Percentiles rank a stretch among this genome's conserved stretches.
phyloP scores from a whole-genome alignment of 2,797 vertebrate species.

The Oreochromis mossambicus region DNA sequence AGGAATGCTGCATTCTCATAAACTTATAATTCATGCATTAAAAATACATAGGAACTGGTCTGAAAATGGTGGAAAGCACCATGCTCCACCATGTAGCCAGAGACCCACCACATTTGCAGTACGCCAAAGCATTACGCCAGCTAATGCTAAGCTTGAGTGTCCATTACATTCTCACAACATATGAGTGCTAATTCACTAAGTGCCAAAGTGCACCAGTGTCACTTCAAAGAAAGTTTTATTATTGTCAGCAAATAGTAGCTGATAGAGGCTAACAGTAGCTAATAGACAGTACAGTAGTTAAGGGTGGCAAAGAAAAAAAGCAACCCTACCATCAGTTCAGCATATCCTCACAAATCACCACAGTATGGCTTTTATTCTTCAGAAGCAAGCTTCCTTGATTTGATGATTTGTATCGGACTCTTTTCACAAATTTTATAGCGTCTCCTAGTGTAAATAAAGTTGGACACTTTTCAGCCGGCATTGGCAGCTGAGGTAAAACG shows the following conservation, averaged over 20 bases:
- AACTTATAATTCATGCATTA: not conserved
- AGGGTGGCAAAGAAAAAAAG: not conserved
- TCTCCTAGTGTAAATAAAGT: not conserved
- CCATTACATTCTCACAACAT: not conserved
- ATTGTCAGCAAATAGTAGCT: not conserved
- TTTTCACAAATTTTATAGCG: not conserved
- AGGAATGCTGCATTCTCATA: not conserved
- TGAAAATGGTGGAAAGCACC: fast-evolving
- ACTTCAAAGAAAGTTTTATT: not conserved
- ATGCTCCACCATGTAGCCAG: not conserved
- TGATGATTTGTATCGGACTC: not conserved
- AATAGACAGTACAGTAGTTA: not conserved
- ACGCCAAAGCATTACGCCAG: not conserved
- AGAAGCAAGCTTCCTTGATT: not conserved
- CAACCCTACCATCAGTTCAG: not conserved
- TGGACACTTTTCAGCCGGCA: not conserved
- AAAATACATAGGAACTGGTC: not conserved
- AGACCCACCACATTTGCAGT: not conserved
- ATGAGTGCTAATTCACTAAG: not conserved
- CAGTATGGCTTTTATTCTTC: not conserved
- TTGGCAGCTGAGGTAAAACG: not conserved
- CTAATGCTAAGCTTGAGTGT: not conserved
- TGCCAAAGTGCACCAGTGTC: fast-evolving
- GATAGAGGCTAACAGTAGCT: not conserved
- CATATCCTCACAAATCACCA: not conserved